Conservation (phyloP, 2,888 invertebrate genomes). For the Folsomia candida region DNA sequence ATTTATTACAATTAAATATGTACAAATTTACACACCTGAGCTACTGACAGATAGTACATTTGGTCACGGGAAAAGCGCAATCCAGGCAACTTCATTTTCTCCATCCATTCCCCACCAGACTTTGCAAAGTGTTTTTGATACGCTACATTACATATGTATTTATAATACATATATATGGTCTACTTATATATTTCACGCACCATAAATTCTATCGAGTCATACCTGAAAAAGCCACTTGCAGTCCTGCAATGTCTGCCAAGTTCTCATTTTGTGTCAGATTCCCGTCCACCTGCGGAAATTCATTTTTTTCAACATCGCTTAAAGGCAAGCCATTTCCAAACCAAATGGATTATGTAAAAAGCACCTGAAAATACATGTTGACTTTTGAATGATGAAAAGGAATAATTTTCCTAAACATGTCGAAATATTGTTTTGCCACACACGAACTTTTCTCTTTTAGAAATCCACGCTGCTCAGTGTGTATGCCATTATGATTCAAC, state of each 20-base stretch:
- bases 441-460: conserved; percentile 57
- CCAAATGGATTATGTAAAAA: no score
- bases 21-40: conserved; percentile 53
- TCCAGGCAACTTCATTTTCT: conserved; percentile 55
- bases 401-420: conserved; percentile 56
- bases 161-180: no score
- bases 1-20: neutral
- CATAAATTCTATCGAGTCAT: no score
- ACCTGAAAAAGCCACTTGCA: conserved; percentile 58
- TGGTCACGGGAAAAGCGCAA: conserved; percentile 57
- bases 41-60: conserved; percentile 59
- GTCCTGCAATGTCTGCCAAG: conserved; percentile 59
- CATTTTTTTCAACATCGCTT: conserved; percentile 12
- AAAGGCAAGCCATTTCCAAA: neutral
- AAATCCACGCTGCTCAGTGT: conserved; percentile 55
- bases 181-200: no score
- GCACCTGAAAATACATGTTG: conserved; percentile 55
- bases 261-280: conserved; percentile 60
- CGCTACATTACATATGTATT: no score
- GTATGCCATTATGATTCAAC: conserved; percentile 55
- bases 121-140: neutral
- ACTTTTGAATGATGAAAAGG: conserved; percentile 56
- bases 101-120: neutral
- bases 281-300: conserved; percentile 57
- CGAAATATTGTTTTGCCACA: conserved; percentile 57